Evolutionary conservation across 2,113 vertebrate genomes (phyloP).

Genomic region (Cranoglanis bouderius): DNA sequence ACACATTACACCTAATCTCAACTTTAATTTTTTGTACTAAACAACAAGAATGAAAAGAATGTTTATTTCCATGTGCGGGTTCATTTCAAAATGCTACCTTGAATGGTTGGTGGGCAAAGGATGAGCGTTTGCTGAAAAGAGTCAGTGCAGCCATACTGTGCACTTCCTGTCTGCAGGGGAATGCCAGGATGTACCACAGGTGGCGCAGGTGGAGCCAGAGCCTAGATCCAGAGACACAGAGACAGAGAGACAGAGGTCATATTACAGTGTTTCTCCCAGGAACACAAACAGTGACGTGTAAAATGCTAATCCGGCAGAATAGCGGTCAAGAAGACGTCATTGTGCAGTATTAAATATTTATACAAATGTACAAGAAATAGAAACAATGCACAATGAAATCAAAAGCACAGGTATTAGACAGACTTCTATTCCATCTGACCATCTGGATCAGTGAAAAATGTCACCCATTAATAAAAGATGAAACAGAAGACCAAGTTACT

Average conservation of each 20-base stretch:
- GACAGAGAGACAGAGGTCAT: neutral
- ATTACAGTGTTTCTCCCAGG: neutral
- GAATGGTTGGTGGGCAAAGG: slow-evolving; percentile 89
- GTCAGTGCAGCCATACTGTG: slow-evolving; percentile 92
- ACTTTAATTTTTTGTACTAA: neutral
- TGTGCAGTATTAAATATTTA: neutral
- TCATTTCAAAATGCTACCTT: slow-evolving; percentile 70
- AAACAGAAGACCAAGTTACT: neutral
- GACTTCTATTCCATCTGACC: neutral
- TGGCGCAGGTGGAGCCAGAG: slow-evolving; percentile 82
- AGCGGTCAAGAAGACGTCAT: neutral
- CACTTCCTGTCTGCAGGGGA: slow-evolving; percentile 84
- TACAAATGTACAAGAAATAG: neutral
- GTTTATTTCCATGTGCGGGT: neutral
- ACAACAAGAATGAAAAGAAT: neutral
- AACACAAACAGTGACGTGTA: neutral
- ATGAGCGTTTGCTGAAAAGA: slow-evolving; percentile 92
- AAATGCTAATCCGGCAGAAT: neutral
- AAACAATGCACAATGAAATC: neutral
- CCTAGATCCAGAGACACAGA: slow-evolving; percentile 62
- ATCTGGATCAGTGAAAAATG: neutral
- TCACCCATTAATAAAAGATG: neutral
- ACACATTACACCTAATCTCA: neutral
- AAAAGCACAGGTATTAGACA: neutral
- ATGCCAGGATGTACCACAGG: slow-evolving; percentile 92